Conservation (phyloP, 2,797 vertebrate species). For the Protosalanx chinensis region DNA sequence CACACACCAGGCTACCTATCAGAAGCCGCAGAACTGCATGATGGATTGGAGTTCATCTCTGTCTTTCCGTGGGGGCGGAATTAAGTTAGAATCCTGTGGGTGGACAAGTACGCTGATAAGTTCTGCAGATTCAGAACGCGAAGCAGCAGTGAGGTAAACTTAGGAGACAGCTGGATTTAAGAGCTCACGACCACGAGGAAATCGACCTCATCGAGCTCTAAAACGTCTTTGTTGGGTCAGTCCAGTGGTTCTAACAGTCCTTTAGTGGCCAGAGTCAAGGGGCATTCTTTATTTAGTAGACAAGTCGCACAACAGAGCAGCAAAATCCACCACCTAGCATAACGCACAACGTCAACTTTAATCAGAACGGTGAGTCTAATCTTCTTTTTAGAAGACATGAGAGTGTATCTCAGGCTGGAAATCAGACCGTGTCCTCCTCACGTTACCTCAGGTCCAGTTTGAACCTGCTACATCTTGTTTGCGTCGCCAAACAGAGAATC, state of each 20-base stretch:
- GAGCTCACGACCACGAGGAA: too few species aligned
- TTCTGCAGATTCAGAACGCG: conserved; percentile 46
- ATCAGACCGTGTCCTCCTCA: too few species aligned
- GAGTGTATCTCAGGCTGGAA: too few species aligned
- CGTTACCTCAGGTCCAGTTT: too few species aligned
- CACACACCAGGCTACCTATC: conserved; percentile 25
- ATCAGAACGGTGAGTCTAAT: neutral
- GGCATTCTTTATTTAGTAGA: too few species aligned
- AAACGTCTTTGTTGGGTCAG: too few species aligned
- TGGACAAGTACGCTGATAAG: conserved; percentile 53
- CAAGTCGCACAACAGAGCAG: neutral
- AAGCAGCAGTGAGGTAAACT: conserved; percentile 45
- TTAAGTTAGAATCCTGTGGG: conserved; percentile 58
- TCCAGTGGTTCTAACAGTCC: too few species aligned
- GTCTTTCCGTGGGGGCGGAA: conserved; percentile 31
- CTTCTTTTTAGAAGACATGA: too few species aligned
- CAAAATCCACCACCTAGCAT: too few species aligned
- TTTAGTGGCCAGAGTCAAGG: too few species aligned
- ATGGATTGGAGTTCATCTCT: conserved; percentile 27
- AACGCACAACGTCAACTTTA: neutral
- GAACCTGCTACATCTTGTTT: neutral
- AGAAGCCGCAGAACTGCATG: conserved; percentile 38
- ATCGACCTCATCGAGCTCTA: too few species aligned
- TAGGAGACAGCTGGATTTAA: conserved; percentile 20
- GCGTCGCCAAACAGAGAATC: neutral